Base-by-base conservation (phyloP, 2,888 invertebrate species). In the Oscheius onirici region DNA sequence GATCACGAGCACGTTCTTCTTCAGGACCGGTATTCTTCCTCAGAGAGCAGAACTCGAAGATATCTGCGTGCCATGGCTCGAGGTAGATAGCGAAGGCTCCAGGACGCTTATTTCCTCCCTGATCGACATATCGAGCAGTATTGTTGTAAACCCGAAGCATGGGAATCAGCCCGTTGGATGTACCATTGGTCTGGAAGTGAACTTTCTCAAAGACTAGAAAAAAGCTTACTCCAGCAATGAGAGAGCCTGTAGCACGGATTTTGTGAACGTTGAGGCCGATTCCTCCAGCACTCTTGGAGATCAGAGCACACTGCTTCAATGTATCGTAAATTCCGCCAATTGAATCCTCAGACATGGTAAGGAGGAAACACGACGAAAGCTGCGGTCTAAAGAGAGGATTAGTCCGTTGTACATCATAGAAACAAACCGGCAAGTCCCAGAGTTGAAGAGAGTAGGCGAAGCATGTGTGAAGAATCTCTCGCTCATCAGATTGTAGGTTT, bases 31-130 rank as follows among this genome's bases (percentile, higher is more conserved):
- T 95, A 88, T 97, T 99, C 88, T 96, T 97, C 87, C 93, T 94
- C 61, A 97, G 90, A 88, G 97, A 94, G 63, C 99, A 90, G 89
- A 97, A 99, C 73, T 95, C 95, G 88, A 96, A 94, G 72, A 99
- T 91, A 88, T 99, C 97, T 0, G 95, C 93, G 90, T 99, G 99
- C 99, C 99, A 99, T 0, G 99, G 99, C 89, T 99, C 99, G 66
- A 99, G 89, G 87, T 99, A 99, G 74, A 99, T 92, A 17, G 99
- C 96, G 90, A 97, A 96, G 2, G 97, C 97, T 24, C 97, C 97
- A 1, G 97, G 97, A 75, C 97, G 90, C 91, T 97, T 97, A 87
- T 96, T 96, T 58, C 97, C 97, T 24, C 97, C 96, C 90, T 99
- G 97, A 88, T 97, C 96, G 0, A 97, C 96, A 89, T 97, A 97